Conservation (phyloP, 2,797 vertebrate species). For the Chloroceryle inda region DNA sequence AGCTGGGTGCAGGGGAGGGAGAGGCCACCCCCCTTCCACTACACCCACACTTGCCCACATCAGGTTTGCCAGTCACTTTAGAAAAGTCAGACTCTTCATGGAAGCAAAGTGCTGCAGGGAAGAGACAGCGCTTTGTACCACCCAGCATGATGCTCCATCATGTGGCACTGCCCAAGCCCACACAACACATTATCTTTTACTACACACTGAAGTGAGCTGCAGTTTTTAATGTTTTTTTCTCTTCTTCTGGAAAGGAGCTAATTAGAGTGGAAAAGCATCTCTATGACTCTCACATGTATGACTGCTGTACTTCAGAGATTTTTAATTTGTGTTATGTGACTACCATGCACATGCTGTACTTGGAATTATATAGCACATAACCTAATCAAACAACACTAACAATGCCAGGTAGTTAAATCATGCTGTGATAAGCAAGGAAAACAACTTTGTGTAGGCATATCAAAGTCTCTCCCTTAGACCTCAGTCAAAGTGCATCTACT, state of each 20-base stretch:
- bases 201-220: neutral
- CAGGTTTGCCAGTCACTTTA: neutral
- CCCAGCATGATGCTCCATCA: neutral
- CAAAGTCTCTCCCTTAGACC: neutral
- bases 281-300: neutral
- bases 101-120: conserved; percentile 1
- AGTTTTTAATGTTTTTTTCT: neutral
- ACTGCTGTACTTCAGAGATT: conserved; percentile 17
- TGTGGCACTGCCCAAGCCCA: conserved; percentile 12
- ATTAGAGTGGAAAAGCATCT: conserved; percentile 30
- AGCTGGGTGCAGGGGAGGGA: neutral
- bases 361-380: conserved; percentile 35
- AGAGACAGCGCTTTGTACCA: neutral
- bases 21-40: fast-evolving
- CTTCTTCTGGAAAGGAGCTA: conserved; percentile 35
- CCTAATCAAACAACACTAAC: conserved; percentile 18
- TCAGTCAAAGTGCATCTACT: neutral
- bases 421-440: conserved; percentile 30
- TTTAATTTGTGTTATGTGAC: conserved; percentile 32
- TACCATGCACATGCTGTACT: neutral
- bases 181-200: conserved; percentile 28
- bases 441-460: neutral
- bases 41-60: fast-evolving
- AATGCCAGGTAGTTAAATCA: neutral
- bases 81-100: neutral